Base-by-base conservation (phyloP, 2,113 vertebrate species). In the Eptesicus fuscus region DNA sequence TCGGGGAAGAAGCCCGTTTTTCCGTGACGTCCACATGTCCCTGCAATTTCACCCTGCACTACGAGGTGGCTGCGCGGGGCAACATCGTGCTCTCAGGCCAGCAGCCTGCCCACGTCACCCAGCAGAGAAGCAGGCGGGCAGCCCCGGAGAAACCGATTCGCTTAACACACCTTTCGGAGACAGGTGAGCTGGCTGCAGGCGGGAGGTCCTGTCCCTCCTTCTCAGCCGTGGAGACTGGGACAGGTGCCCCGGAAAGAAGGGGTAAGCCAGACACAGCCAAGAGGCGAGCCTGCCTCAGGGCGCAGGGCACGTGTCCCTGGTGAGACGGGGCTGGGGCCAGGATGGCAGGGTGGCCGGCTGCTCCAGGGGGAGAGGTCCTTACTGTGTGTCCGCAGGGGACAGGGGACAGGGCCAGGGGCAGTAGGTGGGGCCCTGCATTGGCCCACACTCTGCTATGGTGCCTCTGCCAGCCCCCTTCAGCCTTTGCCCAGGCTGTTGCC, bases 11-110 rank as follows among this genome's bases (percentile, higher is more conserved):
- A 95, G 98, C 98, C 65, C 97, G 97, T 95, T 98, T 99, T 83
- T 95, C 98, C 7, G 96, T 99, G 69, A 99, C 99, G 91, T 99
- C 99, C 95, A 99, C 99, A 0, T 99, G 99, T 94, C 98, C 99
- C 25, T 99, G 99, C 97, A 99, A 99, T 97, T 99, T 99, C 98
- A 99, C 99, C 4, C 96, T 99, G 4, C 99, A 99, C 74, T 99
- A 99, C 0, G 99, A 99, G 89, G 98, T 99, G 74, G 99, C 99
- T 0, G 99, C 99, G 0, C 97, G 99, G 65, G 99, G 99, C 51
- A 99, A 99, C 98, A 99, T 99, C 3, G 98, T 99, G 93, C 98
- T 99, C 20, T 99, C 99, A 0, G 99, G 99, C 17, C 97, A 98
- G 92, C 99, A 99, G 93, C 96, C 97, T 6, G 96, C 98, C 70